Evolutionary conservation across 2,888 invertebrate species (phyloP), one percentile per base, ranked within the genome.

Genomic region (Entomobrya multifasciata): DNA sequence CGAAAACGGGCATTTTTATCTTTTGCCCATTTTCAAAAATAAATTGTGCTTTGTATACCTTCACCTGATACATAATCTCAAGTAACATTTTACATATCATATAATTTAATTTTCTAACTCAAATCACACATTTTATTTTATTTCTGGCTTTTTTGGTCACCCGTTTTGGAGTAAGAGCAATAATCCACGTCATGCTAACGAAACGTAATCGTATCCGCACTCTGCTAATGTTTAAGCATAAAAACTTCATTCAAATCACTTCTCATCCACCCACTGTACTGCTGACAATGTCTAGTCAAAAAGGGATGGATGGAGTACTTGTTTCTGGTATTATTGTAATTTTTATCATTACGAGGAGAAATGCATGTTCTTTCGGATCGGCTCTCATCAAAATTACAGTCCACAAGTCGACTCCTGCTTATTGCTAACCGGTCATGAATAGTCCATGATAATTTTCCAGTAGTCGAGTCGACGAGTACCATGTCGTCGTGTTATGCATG

Each of bases 341-440:
- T 55, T 17, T 52, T 25, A 74, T 52, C 70, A 70, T 44, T 52
- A 55, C 15, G 52, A 4, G 15, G 17, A 74, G 20, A 41, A 55
- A 74, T 55, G 36, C 52, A 74, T 74, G 55, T 74, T 52, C 55
- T 17, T 36, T 36, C 11, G 52, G 10, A 74, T 74, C 74, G 74
- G 74, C 74, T 74, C 74, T 74, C 17, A 55, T 74, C 74, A 74
- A 74, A 74, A 74, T 74, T 74, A 74, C 74, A 74, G 52, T 74
- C 36, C 52, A 55, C 52, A 22, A 74, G 55, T 55, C 52, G 74
- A 74, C 74, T 74, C 52, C 74, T 74, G 74, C 65, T 76, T 60
- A 74, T 44, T 81, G 81, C 55, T 57, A 79, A 49, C 83, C 74
- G 49, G 83, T 83, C 74, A 74, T 83, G 83, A 83, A 83, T 83